Evolutionary conservation across 1,140 invertebrate species (phyloP).

Genomic region (Aphis gossypii): DNA sequence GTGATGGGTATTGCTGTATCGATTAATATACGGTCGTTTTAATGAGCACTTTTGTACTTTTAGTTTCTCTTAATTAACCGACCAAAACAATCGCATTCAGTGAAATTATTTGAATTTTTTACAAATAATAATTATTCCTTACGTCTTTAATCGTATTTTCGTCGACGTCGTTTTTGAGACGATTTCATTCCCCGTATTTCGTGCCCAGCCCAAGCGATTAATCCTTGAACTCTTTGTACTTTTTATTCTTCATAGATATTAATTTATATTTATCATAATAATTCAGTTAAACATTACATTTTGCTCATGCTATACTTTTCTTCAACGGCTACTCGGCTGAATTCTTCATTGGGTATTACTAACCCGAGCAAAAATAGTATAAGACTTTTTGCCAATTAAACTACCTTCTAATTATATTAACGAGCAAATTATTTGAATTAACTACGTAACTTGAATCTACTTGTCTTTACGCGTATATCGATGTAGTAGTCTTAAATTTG

Average conservation of each 20-base stretch:
- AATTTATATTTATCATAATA: not conserved
- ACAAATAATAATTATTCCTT: not conserved
- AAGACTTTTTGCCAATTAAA: conserved; percentile 1
- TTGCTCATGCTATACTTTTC: not conserved
- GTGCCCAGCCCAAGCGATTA: not conserved
- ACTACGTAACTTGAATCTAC: not conserved
- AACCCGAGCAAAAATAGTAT: not conserved
- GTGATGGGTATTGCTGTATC: not conserved
- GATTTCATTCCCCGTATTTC: not conserved
- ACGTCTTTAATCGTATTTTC: not conserved
- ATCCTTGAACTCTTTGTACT: not conserved
- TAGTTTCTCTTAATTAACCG: not conserved
- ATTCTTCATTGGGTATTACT: not conserved
- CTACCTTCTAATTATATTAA: not conserved
- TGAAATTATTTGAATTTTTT: not conserved
- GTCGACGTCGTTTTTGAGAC: not conserved
- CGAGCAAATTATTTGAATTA: conserved; percentile 15
- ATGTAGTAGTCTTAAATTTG: not conserved
- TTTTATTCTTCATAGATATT: not conserved
- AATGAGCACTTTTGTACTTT: conserved; percentile 19
- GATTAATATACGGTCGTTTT: not conserved
- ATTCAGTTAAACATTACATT: not conserved
- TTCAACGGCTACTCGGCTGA: not conserved
- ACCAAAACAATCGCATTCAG: not conserved
- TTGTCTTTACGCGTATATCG: not conserved